These are phyloP conservation scores for Hipposideros armiger DNA, from an alignment of 2,113 vertebrate genomes.

Conservation along the genomic window DNA sequence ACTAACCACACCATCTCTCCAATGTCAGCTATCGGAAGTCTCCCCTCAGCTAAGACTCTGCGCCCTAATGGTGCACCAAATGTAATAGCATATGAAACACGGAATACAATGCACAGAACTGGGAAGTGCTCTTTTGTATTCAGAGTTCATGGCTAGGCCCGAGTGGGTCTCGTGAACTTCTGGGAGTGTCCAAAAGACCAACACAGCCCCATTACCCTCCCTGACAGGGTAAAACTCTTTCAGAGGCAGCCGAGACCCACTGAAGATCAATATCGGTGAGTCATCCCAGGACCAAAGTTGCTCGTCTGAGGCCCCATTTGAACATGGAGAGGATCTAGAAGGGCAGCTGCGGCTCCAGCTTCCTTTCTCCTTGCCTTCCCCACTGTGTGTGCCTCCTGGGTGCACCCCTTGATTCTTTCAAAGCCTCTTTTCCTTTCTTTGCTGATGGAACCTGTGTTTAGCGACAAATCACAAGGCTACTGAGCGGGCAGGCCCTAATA, in stretches of 20 bases:
- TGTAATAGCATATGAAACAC: background rate
- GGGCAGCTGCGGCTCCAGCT: background rate
- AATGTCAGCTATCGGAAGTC: accelerated
- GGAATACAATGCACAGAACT: background rate
- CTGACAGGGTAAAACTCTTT: background rate
- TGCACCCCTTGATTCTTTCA: background rate
- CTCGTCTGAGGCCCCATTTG: background rate
- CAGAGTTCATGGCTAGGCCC: background rate
- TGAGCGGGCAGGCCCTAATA: background rate
- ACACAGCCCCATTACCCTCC: background rate
- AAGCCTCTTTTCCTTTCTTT: background rate
- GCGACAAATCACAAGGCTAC: background rate
- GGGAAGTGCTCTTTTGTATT: background rate
- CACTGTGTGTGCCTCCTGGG: background rate
- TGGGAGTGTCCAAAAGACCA: too few species aligned
- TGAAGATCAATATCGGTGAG: background rate
- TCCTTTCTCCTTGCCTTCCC: background rate
- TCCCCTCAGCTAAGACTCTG: background rate
- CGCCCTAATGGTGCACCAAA: too few species aligned
- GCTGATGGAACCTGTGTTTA: background rate
- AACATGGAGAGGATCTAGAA: background rate
- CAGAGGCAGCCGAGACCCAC: background rate
- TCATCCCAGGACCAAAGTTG: background rate
- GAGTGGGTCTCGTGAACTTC: background rate
- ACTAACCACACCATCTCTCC: background rate